These are phyloP conservation scores for Myzus persicae DNA, from an alignment of 1,140 invertebrate species.

Conservation along the genomic window DNA sequence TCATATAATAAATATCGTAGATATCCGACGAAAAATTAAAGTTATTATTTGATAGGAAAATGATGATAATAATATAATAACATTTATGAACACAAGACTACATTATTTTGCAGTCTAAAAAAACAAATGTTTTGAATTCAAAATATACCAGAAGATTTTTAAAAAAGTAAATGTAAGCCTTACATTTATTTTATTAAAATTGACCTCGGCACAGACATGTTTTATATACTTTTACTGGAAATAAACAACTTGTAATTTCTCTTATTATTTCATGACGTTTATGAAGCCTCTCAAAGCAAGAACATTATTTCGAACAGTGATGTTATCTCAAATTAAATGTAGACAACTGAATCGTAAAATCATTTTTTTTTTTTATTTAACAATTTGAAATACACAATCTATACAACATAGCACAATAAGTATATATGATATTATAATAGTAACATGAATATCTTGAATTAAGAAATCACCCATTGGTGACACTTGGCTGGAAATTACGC, in stretches of 20 bases:
- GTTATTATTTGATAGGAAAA: background rate
- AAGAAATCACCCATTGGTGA: no score
- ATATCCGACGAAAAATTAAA: background rate
- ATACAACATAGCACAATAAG: no score
- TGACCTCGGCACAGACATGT: background rate
- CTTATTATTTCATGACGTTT: background rate
- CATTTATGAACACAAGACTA: background rate
- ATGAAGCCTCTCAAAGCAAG: background rate
- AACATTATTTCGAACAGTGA: background rate
- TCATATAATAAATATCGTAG: background rate
- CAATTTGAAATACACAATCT: no score
- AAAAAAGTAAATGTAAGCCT: constrained; percentile 15
- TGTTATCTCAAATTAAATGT: background rate
- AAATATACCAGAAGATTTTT: background rate
- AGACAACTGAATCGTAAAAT: background rate
- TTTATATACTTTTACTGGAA: background rate
- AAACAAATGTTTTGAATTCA: background rate
- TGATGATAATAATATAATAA: background rate
- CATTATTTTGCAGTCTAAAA: background rate
- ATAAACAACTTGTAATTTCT: background rate
- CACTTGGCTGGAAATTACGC: no score
- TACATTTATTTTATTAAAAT: constrained; percentile 5
- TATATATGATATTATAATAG: no score
- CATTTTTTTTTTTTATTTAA: no score
- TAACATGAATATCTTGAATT: no score